A percentile compares a stretch with the other conserved stretches of the same genome.
Evolutionary conservation across 1,140 invertebrate species (phyloP).

Genomic region (Psilanteris sp.): DNA sequence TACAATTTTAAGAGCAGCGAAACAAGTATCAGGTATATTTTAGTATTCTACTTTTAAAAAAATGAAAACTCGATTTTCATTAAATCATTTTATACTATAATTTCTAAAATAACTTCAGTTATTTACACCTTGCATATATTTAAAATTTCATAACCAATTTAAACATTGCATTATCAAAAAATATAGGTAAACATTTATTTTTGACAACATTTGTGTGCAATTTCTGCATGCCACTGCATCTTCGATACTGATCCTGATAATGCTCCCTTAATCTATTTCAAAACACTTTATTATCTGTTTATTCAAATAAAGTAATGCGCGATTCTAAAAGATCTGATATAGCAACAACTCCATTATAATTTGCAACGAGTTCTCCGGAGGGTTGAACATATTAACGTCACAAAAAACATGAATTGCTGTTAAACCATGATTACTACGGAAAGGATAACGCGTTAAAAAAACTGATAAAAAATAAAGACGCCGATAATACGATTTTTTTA

Average conservation of each 20-base stretch:
- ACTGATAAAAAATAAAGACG: background rate
- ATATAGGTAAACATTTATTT: no score
- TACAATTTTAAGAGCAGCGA: no score
- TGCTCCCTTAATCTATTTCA: background rate
- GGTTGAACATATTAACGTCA: slow-evolving; percentile 37
- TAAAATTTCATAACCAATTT: no score
- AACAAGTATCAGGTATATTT: no score
- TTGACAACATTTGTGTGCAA: no score
- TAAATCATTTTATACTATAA: no score
- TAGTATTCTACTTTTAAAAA: no score
- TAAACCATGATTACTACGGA: slow-evolving; percentile 18
- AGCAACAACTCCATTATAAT: slow-evolving; percentile 37
- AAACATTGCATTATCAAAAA: no score
- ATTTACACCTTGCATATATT: no score
- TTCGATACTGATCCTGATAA: slow-evolving; percentile 6
- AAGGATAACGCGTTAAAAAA: slow-evolving; percentile 5
- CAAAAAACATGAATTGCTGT: slow-evolving; percentile 28
- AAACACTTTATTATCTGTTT: slow-evolving; percentile 24
- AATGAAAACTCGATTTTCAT: no score
- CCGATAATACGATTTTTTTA: slow-evolving; percentile 5
- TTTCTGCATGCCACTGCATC: background rate
- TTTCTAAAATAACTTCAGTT: no score
- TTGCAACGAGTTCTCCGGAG: slow-evolving; percentile 25
- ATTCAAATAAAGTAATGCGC: slow-evolving; percentile 31
- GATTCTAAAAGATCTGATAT: slow-evolving; percentile 23